Conservation (phyloP, 2,888 invertebrate species). For the Hyposoter didymator region DNA sequence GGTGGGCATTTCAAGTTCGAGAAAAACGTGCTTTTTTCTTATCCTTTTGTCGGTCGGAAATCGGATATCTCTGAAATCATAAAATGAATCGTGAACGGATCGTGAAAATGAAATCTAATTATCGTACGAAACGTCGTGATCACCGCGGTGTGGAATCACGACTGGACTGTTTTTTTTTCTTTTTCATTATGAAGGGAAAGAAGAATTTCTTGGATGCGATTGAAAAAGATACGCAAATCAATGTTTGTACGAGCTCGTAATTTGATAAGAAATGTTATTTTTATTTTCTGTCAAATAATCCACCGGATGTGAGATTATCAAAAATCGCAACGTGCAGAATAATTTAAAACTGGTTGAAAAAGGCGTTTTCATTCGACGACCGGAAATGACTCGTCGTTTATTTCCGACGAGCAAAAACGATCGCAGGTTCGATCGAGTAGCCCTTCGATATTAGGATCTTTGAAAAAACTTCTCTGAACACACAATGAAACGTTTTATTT, state of each 20-base stretch:
- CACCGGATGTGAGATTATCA: not conserved
- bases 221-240: not conserved
- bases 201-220: not conserved
- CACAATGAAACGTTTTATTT: not conserved
- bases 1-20: not conserved
- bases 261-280: not conserved
- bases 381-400: constrained; percentile 2
- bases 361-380: too few relatives aligned
- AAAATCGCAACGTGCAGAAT: not conserved
- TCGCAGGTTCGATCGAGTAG: not conserved
- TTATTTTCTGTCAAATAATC: not conserved
- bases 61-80: not conserved
- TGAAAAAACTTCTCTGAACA: not conserved
- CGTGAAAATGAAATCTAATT: not conserved
- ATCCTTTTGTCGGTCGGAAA: constrained; percentile 3
- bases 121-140: not conserved
- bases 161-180: not conserved
- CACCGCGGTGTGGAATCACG: not conserved
- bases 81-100: too few relatives aligned
- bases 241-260: not conserved
- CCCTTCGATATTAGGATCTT: not conserved
- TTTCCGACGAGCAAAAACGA: not conserved
- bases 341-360: not conserved
- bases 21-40: constrained; percentile 8
- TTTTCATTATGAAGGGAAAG: not conserved